Evolutionary conservation across 2,888 invertebrate genomes (phyloP).

Genomic region (Tiliacea aurago): DNA sequence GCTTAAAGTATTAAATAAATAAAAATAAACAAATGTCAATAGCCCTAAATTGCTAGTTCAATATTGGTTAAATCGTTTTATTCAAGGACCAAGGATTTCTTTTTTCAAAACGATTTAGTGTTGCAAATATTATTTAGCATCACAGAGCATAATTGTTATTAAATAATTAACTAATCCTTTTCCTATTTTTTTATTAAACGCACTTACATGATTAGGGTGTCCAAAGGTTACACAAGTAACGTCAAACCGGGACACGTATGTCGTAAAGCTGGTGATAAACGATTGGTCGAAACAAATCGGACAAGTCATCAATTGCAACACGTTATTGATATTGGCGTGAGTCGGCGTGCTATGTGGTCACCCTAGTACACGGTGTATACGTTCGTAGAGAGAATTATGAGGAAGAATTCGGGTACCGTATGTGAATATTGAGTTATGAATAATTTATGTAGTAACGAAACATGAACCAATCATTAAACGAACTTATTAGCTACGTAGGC

Average conservation of each 20-base stretch:
- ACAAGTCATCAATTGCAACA: constrained; percentile 87
- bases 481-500: not conserved
- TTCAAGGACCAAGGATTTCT: too few relatives aligned
- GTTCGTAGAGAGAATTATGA: not conserved
- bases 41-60: too few relatives aligned
- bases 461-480: not conserved
- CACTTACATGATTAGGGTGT: constrained; percentile 58
- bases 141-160: not conserved
- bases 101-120: too few relatives aligned
- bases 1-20: too few relatives aligned
- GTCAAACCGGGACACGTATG: constrained; percentile 77
- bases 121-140: too few relatives aligned
- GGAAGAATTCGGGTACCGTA: not conserved
- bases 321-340: constrained; percentile 88
- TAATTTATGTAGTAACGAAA: not conserved
- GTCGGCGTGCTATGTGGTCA: constrained; percentile 61
- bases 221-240: constrained; percentile 60
- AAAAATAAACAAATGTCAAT: too few relatives aligned
- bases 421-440: not conserved
- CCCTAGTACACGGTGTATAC: constrained; percentile 40
- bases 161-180: not conserved
- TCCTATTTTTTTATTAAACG: constrained; percentile 21
- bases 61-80: too few relatives aligned
- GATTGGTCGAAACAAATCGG: constrained; percentile 86
- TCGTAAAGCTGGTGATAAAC: constrained; percentile 87